Evolutionary conservation across 2,113 vertebrate species (phyloP).

Genomic region (Cyprinodon tularosa): DNA sequence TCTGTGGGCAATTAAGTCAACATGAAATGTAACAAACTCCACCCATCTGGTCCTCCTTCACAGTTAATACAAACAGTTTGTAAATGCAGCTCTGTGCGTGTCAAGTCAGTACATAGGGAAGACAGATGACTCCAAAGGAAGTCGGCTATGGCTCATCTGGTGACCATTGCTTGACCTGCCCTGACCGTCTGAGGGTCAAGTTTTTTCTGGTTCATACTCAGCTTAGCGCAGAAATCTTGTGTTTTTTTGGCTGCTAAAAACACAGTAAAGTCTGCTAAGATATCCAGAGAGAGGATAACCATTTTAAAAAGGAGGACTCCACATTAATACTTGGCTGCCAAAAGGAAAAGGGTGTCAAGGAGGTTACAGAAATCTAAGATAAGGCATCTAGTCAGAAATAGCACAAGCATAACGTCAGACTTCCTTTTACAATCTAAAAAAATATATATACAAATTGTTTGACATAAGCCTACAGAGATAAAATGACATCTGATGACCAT

Average conservation of each 20-base stretch:
- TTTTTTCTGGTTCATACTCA: conserved; percentile 32
- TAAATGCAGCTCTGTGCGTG: conserved; percentile 16
- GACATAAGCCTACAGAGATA: conserved; percentile 8
- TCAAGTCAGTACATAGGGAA: conserved; percentile 50
- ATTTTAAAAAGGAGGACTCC: conserved; percentile 43
- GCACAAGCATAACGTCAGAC: conserved; percentile 31
- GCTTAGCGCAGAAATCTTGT: conserved; percentile 57
- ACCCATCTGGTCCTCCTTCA: conserved; percentile 38
- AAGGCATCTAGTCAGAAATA: conserved; percentile 37
- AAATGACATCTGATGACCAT: not conserved
- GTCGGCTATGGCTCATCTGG: conserved; percentile 38
- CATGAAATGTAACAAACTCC: conserved; percentile 27
- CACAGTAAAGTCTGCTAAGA: conserved; percentile 62
- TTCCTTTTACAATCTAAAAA: conserved; percentile 42
- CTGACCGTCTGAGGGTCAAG: conserved; percentile 42
- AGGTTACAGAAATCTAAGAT: conserved; percentile 57
- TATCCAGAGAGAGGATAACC: conserved; percentile 43
- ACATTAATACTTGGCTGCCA: conserved; percentile 65
- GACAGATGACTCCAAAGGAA: conserved; percentile 31
- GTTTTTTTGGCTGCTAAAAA: conserved; percentile 60
- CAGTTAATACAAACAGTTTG: conserved; percentile 16
- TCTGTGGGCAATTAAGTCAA: conserved; percentile 8
- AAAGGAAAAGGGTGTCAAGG: conserved; percentile 69
- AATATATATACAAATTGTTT: conserved; percentile 19
- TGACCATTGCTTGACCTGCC: conserved; percentile 53